Conservation (phyloP, 2,888 invertebrate species). For the Anorthoa munda region DNA sequence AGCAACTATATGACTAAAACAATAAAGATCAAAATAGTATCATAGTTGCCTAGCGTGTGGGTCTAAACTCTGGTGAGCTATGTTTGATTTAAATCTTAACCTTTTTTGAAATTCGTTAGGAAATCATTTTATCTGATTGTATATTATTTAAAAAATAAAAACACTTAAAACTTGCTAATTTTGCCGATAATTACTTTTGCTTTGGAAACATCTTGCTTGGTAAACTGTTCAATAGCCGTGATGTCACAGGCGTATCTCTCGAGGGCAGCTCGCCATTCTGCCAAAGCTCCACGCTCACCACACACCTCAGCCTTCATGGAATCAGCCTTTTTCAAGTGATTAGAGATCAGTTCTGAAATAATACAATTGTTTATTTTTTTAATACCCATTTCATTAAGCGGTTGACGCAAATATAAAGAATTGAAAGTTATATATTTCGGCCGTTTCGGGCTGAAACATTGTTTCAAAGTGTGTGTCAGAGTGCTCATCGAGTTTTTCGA, state of each 20-base stretch:
- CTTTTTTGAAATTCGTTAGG: no score
- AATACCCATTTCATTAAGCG: neutral
- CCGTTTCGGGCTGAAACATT: no score
- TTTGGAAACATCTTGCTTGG: conserved; percentile 93
- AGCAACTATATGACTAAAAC: neutral
- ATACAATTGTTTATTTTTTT: neutral
- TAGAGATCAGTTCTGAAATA: conserved; percentile 86
- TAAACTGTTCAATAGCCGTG: conserved; percentile 93
- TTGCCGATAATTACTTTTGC: conserved; percentile 87
- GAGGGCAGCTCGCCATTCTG: conserved; percentile 94
- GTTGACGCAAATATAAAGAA: neutral
- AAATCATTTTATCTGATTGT: no score
- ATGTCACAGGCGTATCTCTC: conserved; percentile 93
- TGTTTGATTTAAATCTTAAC: no score
- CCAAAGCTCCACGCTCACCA: conserved; percentile 92
- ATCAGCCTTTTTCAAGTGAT: conserved; percentile 91
- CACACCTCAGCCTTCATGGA: conserved; percentile 92
- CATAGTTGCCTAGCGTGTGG: neutral
- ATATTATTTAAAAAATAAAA: no score
- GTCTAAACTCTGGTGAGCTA: no score
- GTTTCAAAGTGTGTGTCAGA: no score
- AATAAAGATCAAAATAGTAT: neutral
- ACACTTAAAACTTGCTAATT: neutral
- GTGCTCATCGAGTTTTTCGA: no score
- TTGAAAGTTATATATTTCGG: no score